These are phyloP conservation scores for Lepidurus couesii DNA, from an alignment of 1,140 invertebrate genomes.

Conservation along the genomic window DNA sequence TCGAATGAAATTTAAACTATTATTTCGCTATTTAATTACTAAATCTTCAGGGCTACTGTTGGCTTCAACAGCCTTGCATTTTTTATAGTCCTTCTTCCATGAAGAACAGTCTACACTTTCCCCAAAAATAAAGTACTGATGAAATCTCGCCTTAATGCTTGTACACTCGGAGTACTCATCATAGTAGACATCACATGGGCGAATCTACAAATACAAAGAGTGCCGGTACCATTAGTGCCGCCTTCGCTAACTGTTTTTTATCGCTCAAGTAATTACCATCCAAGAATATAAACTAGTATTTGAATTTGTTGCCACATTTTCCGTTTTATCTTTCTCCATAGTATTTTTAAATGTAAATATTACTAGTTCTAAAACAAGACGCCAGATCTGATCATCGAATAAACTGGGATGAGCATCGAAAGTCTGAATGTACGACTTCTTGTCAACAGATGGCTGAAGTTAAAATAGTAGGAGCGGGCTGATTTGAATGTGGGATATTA, in stretches of 20 bases:
- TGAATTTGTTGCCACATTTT: not conserved
- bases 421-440: too few relatives aligned
- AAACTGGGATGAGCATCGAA: too few relatives aligned
- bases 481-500: too few relatives aligned
- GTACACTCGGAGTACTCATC: constrained; percentile 73
- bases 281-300: not conserved
- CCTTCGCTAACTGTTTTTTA: not conserved
- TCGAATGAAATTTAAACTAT: not conserved
- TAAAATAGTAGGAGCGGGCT: too few relatives aligned
- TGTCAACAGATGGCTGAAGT: too few relatives aligned
- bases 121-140: constrained; percentile 79
- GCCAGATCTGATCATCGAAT: too few relatives aligned
- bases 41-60: not conserved
- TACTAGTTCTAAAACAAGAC: not conserved
- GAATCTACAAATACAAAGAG: constrained; percentile 37
- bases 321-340: not conserved
- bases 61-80: constrained; percentile 16
- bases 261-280: not conserved
- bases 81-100: constrained; percentile 66
- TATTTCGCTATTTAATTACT: constrained; percentile 14
- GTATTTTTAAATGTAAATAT: not conserved
- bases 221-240: not conserved
- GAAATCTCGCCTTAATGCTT: constrained; percentile 64
- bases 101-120: constrained; percentile 62
- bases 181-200: constrained; percentile 64